Evolutionary conservation across 1,140 invertebrate genomes (phyloP), one percentile per base, ranked within the genome.

Genomic region (Periplaneta americana): DNA sequence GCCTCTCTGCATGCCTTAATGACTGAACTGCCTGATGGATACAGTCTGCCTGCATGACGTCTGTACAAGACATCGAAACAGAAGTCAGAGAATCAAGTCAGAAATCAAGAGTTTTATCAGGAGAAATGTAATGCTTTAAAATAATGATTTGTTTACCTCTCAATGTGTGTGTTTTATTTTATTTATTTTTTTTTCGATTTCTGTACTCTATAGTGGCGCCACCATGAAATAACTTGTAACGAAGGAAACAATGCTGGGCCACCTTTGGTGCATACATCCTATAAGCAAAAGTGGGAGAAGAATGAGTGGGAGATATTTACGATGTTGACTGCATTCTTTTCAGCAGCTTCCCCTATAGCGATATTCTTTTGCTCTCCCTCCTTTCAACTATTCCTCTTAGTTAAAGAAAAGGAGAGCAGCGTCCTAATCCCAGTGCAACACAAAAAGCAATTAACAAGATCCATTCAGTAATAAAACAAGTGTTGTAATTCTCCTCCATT

Each of bases 391-490:
- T 28, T 66, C 48, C 11, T 66, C 48, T 28, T 28, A 28, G 48
- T 66, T 66, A 66, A 66, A 28, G n/a, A 66, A 66, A n/a, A 28
- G 22, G 22, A 66, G 22, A 78, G 18, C n/a, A 78, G 35, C 18
- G n/a, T 36, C 35, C 35, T 78, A 78, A 78, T 78, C 76, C 76
- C 76, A 36, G 33, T 28, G 76, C 76, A 78, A 78, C 76, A 78
- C 76, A 78, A 36, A 78, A 78, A 34, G 76, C 76, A 78, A 78
- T 78, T 78, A 78, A 78, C 34, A 22, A 78, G 35, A 33, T 36
- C 76, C 35, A 78, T 36, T 34, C 18, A 78, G 76, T 78, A 78
- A 78, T 78, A 78, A 78, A 78, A 37, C 76, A 37, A 66, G 33
- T 37, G 76, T 22, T 35, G 76, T 78, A 78, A 78, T 36, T 37